These are phyloP conservation scores for Sarcophaga carnaria DNA, from an alignment of 2,888 invertebrate species.

Conservation along the genomic window DNA sequence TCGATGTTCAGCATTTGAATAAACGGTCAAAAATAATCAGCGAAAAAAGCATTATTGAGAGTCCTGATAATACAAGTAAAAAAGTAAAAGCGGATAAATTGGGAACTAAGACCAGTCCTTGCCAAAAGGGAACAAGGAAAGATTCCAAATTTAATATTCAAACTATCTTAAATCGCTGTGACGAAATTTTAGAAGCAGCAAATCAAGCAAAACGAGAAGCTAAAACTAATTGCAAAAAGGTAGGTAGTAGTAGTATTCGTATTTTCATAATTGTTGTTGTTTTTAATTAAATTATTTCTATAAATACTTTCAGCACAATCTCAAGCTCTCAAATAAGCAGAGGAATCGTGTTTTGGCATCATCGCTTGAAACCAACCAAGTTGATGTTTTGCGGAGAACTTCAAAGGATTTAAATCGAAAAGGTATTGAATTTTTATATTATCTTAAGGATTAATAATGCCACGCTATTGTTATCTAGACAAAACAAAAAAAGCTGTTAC, in stretches of 20 bases:
- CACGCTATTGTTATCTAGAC: conserved; percentile 69
- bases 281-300: neutral
- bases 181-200: conserved; percentile 75
- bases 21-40: conserved; percentile 57
- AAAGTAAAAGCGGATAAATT: conserved; percentile 36
- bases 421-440: conserved; percentile 59
- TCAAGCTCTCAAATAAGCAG: conserved; percentile 65
- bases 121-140: conserved; percentile 12
- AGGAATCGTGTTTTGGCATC: neutral
- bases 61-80: conserved; percentile 36
- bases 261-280: neutral
- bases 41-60: conserved; percentile 30
- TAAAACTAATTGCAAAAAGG: conserved; percentile 74
- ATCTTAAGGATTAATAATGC: neutral
- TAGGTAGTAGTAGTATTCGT: conserved; percentile 50
- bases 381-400: conserved; percentile 13
- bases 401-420: conserved; percentile 68
- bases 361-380: conserved; percentile 11
- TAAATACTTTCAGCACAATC: conserved; percentile 63
- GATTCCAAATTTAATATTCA: conserved; percentile 33
- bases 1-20: conserved; percentile 48
- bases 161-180: conserved; percentile 74
- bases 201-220: conserved; percentile 75
- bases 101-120: conserved; percentile 18
- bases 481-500: conserved; percentile 69